phyloP scores from a whole-genome alignment of 2,113 vertebrate genomes.

The Osmerus eperlanus region DNA sequence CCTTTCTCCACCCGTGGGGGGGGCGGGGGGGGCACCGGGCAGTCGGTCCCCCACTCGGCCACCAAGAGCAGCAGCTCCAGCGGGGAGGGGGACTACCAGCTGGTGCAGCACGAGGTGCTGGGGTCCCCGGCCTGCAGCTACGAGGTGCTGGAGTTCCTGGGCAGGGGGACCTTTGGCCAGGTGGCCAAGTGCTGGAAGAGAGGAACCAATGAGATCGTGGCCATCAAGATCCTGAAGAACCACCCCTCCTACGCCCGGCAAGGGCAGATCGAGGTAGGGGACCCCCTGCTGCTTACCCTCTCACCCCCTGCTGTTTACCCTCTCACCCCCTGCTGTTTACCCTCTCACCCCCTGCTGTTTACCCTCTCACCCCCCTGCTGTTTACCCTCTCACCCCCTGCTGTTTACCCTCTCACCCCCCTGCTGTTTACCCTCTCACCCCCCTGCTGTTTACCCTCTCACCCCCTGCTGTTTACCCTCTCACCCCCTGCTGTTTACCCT shows the following conservation, averaged over 20 bases:
- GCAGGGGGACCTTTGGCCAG: conserved; percentile 94
- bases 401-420: too few relatives aligned
- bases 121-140: conserved; percentile 96
- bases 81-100: conserved; percentile 95
- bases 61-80: conserved; percentile 95
- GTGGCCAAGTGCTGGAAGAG: conserved; percentile 98
- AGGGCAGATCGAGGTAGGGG: conserved; percentile 92
- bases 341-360: too few relatives aligned
- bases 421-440: too few relatives aligned
- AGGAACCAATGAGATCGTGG: conserved; percentile 97
- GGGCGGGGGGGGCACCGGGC: conserved; percentile 83
- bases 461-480: too few relatives aligned
- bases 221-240: conserved; percentile 98
- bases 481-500: too few relatives aligned
- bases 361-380: too few relatives aligned
- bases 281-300: too few relatives aligned
- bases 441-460: too few relatives aligned
- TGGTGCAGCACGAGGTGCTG: conserved; percentile 97
- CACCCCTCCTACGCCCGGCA: conserved; percentile 96
- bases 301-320: too few relatives aligned
- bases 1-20: conserved; percentile 91
- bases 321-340: too few relatives aligned
- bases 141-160: conserved; percentile 95
- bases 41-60: conserved; percentile 77
- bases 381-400: too few relatives aligned